These are phyloP conservation scores for Labeo catla DNA, from an alignment of 2,113 vertebrate species.

Conservation along the genomic window DNA sequence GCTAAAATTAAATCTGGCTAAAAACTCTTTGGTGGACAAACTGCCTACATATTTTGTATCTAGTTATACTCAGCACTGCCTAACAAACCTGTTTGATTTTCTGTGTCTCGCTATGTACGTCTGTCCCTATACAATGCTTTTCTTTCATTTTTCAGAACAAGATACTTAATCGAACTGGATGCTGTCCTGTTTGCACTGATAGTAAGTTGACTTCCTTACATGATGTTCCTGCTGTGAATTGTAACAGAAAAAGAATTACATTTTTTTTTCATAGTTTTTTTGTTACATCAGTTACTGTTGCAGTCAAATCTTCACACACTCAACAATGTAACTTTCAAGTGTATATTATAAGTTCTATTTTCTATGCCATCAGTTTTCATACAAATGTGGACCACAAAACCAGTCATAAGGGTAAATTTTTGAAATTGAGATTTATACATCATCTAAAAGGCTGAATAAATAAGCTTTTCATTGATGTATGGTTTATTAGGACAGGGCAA, in stretches of 20 bases:
- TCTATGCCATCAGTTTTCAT: not conserved
- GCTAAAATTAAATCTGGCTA: not conserved
- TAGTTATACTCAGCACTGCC: not conserved
- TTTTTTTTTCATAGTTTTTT: not conserved
- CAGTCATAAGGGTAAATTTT: no score
- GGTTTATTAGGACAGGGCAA: no score
- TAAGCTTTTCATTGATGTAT: no score
- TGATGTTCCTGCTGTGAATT: conserved; percentile 3
- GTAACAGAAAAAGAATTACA: not conserved
- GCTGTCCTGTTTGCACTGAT: conserved; percentile 99
- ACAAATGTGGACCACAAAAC: no score
- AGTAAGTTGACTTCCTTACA: conserved; percentile 87
- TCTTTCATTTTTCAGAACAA: conserved; percentile 84
- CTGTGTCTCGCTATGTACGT: not conserved
- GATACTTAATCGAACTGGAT: conserved; percentile 98
- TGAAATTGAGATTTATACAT: no score
- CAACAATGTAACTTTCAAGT: not conserved
- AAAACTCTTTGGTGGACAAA: not conserved
- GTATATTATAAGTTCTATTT: not conserved
- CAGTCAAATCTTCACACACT: not conserved
- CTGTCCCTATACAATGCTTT: conserved; percentile 26
- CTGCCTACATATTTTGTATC: not conserved
- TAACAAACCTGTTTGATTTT: not conserved
- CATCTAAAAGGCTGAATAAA: no score
- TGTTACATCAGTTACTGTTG: not conserved